Conservation (phyloP, 2,797 vertebrate species). For the Periparus ater region DNA sequence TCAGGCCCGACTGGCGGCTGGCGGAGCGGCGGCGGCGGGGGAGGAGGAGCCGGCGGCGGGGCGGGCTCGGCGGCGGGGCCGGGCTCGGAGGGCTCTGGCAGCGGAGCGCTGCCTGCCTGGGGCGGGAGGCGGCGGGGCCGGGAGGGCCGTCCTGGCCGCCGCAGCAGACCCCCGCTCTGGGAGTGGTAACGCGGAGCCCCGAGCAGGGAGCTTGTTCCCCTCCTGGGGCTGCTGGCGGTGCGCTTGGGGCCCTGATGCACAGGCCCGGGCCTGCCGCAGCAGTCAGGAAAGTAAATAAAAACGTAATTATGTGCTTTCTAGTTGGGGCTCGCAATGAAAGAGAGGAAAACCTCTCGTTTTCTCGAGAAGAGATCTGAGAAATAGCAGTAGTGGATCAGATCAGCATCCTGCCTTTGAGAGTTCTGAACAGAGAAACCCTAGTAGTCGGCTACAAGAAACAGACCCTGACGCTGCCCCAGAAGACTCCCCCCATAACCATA, state of each 20-base stretch:
- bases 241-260: neutral
- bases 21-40: conserved; percentile 8
- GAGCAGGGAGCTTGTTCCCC: neutral
- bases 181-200: neutral
- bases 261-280: conserved; percentile 18
- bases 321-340: neutral
- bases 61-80: neutral
- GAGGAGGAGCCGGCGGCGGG: conserved; percentile 25
- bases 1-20: conserved; percentile 53
- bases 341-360: neutral
- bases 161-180: neutral
- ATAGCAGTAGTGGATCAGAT: neutral
- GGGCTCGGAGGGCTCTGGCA: conserved; percentile 26
- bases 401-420: neutral
- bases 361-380: neutral
- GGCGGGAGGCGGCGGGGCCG: neutral
- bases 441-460: neutral
- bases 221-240: neutral
- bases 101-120: neutral
- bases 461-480: accelerated
- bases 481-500: neutral
- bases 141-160: neutral
- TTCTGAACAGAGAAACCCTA: neutral
- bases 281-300: neutral
- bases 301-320: neutral